Evolutionary conservation across 2,797 vertebrate genomes (phyloP).

Genomic region (Meriones psammophilus): DNA sequence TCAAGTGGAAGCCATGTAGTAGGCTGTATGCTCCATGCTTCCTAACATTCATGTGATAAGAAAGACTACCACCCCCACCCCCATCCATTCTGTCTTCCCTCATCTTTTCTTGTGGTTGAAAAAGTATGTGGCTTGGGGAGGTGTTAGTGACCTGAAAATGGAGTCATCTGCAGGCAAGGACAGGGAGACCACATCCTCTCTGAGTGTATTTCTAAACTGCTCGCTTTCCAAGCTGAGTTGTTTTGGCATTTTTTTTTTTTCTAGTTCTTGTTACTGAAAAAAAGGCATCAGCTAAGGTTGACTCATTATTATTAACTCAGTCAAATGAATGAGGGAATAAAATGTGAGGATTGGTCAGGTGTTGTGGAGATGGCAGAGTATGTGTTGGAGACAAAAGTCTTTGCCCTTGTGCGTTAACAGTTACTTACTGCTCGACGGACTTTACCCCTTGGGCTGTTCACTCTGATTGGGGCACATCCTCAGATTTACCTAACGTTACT

Average conservation of each 20-base stretch:
- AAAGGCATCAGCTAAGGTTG: background rate
- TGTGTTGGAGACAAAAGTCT: background rate
- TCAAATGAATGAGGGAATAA: background rate
- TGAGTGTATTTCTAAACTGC: background rate
- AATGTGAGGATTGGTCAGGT: background rate
- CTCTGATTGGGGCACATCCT: background rate
- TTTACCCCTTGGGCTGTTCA: background rate
- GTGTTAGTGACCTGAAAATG: background rate
- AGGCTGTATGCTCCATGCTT: background rate
- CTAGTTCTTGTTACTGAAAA: background rate
- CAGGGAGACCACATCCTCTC: background rate
- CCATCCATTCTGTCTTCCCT: too few species aligned
- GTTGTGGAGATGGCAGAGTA: background rate
- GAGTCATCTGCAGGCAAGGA: conserved; percentile 16
- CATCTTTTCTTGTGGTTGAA: background rate
- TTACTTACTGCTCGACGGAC: too few species aligned
- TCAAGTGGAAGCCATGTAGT: background rate
- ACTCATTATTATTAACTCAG: background rate
- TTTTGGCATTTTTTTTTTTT: background rate
- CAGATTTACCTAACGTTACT: background rate
- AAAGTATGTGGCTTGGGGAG: background rate
- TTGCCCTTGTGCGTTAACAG: background rate
- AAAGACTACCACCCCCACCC: background rate
- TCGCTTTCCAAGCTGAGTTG: background rate
- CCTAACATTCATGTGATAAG: background rate